Evolutionary conservation across 2,113 vertebrate species (phyloP).

Genomic region (Rostratula benghalensis): DNA sequence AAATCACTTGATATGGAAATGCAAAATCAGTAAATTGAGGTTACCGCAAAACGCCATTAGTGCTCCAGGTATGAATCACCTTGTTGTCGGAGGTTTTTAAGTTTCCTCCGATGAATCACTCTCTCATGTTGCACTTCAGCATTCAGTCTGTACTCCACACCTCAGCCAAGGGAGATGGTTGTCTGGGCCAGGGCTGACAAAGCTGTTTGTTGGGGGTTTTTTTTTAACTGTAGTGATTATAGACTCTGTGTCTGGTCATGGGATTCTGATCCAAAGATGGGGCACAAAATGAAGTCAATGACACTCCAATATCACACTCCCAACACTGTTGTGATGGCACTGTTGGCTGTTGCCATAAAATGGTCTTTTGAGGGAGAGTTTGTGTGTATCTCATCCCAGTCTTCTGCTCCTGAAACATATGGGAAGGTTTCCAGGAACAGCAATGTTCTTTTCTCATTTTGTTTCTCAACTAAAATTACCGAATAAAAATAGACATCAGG

Average conservation of each 20-base stretch:
- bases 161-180: not conserved
- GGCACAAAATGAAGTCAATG: not conserved
- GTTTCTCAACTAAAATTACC: not conserved
- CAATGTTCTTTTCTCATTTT: not conserved
- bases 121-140: not conserved
- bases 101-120: not conserved
- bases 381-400: not conserved
- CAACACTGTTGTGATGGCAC: fast-evolving
- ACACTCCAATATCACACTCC: not conserved
- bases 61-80: slow-evolving; percentile 6
- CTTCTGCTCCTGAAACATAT: not conserved
- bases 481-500: slow-evolving; percentile 25
- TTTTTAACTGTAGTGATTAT: not conserved
- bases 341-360: not conserved
- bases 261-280: not conserved
- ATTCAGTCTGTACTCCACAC: not conserved
- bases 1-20: not conserved
- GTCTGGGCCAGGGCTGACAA: not conserved
- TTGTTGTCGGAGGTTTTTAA: not conserved
- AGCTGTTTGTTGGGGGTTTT: not conserved
- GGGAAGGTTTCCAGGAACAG: not conserved
- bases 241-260: not conserved
- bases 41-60: not conserved
- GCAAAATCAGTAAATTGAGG: not conserved
- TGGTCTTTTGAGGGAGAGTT: not conserved